A percentile compares a stretch with the other conserved stretches of the same genome.
Evolutionary conservation across 2,113 vertebrate species (phyloP).

Genomic region (Chionomys nivalis): DNA sequence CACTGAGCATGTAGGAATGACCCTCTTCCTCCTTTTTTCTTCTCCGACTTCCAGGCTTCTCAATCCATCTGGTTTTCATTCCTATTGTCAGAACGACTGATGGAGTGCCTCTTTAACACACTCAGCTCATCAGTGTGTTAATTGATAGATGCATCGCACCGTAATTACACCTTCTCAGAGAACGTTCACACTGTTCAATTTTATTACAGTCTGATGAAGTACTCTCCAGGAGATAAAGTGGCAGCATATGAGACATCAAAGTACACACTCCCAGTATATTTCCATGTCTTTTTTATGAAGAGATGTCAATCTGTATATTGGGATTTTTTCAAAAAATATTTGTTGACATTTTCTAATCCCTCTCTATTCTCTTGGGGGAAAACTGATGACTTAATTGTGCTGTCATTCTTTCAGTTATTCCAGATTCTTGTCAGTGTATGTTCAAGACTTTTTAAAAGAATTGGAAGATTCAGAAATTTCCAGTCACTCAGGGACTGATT

Average conservation of each 20-base stretch:
- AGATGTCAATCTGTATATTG: conserved; percentile 73
- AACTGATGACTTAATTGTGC: conserved; percentile 27
- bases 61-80: conserved; percentile 15
- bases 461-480: conserved; percentile 13
- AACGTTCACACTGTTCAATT: conserved; percentile 48
- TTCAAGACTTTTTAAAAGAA: conserved; percentile 12
- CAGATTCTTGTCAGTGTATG: not conserved
- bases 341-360: conserved; percentile 73
- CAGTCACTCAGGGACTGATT: not conserved
- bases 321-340: conserved; percentile 56
- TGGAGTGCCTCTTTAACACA: conserved; percentile 1
- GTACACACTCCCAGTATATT: not conserved
- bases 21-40: not conserved
- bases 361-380: conserved; percentile 48
- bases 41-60: conserved; percentile 9
- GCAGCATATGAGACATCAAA: conserved; percentile 76
- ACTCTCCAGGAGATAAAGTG: conserved; percentile 56
- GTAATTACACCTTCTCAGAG: conserved; percentile 58
- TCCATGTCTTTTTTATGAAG: conserved; percentile 46
- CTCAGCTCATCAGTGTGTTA: conserved; percentile 61
- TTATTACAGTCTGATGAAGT: conserved; percentile 70
- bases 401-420: conserved; percentile 3
- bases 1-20: not conserved
- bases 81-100: conserved; percentile 37
- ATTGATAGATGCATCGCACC: conserved; percentile 39